These are phyloP conservation scores for Sialia sialis DNA, from an alignment of 2,113 vertebrate genomes.

Conservation along the genomic window DNA sequence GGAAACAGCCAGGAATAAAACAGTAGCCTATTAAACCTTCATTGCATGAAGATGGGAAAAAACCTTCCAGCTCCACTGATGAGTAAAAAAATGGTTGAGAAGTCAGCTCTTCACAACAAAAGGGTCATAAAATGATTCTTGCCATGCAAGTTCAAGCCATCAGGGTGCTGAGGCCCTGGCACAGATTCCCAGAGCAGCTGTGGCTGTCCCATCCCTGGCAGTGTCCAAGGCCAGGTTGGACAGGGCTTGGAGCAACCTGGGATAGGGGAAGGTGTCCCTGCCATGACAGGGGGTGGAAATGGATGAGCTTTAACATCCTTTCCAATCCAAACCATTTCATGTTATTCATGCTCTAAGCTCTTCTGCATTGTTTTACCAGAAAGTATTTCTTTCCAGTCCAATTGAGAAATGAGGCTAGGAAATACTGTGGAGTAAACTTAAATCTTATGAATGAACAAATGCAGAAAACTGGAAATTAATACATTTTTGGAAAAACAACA, in stretches of 20 bases:
- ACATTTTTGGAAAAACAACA: background rate
- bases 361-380: background rate
- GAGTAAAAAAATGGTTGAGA: background rate
- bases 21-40: background rate
- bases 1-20: background rate
- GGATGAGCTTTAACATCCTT: background rate
- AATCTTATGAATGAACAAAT: background rate
- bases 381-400: background rate
- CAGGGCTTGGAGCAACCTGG: background rate
- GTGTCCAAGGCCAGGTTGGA: fast-evolving
- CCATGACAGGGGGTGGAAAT: background rate
- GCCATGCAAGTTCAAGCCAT: background rate
- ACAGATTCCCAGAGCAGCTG: background rate
- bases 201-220: background rate
- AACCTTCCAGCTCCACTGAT: background rate
- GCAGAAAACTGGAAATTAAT: background rate
- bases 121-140: background rate
- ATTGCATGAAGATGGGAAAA: background rate
- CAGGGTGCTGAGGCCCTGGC: fast-evolving
- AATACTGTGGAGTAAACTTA: background rate
- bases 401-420: background rate
- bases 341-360: background rate
- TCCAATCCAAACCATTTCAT: background rate
- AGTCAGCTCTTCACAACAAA: background rate
- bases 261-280: background rate